phyloP scores from a whole-genome alignment of 2,888 invertebrate genomes.

The Synergus gifuensis region DNA sequence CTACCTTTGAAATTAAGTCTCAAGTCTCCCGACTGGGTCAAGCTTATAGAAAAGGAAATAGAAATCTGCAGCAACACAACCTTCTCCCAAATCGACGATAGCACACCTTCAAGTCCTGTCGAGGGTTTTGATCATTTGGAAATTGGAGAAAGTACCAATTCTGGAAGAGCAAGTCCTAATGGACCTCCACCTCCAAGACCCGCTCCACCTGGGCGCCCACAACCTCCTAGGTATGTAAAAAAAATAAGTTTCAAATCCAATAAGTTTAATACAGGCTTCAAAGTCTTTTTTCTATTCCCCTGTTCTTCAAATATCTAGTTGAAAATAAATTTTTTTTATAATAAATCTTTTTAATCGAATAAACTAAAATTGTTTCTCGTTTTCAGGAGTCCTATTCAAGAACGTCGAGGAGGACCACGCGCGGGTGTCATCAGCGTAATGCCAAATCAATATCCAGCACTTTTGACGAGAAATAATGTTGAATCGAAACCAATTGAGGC shows the following conservation, averaged over 20 bases:
- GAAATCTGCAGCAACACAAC: constrained; percentile 91
- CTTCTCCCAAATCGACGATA: constrained; percentile 83
- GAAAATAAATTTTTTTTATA: too few relatives aligned
- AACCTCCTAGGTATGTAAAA: constrained; percentile 62
- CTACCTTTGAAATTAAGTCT: constrained; percentile 85
- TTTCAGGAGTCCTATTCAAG: constrained; percentile 68
- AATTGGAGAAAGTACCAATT: constrained; percentile 80
- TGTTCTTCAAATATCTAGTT: too few relatives aligned
- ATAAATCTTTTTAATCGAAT: neutral
- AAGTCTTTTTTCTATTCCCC: neutral
- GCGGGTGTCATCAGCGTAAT: constrained; percentile 74
- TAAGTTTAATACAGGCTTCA: too few relatives aligned
- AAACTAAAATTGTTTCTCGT: neutral
- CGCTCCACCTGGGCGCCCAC: constrained; percentile 77
- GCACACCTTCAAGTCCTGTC: constrained; percentile 70
- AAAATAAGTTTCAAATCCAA: neutral
- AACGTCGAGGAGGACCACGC: constrained; percentile 66
- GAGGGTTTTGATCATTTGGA: constrained; percentile 78
- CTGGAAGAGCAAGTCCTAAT: constrained; percentile 79
- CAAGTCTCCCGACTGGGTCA: constrained; percentile 92
- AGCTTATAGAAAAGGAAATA: constrained; percentile 90
- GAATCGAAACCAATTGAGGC: constrained; percentile 47
- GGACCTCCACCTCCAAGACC: constrained; percentile 79
- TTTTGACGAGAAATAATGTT: constrained; percentile 46
- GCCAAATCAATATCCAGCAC: constrained; percentile 66